These are phyloP conservation scores for Drosophila ogumai DNA, from an alignment of 1,140 invertebrate genomes.

Conservation along the genomic window DNA sequence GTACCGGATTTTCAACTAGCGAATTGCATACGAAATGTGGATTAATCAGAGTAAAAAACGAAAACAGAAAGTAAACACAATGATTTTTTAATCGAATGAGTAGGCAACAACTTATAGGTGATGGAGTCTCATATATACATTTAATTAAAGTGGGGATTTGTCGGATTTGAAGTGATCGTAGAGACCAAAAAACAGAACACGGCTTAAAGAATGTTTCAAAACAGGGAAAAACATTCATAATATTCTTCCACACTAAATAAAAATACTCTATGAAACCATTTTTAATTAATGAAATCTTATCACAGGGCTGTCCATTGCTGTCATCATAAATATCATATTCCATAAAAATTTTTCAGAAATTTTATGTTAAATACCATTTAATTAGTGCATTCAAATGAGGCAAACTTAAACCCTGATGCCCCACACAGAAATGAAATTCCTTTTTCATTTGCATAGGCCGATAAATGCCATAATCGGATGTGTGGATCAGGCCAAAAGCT, in stretches of 20 bases:
- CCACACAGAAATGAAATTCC: constrained; percentile 3
- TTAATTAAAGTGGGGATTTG: not conserved
- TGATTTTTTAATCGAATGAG: constrained; percentile 18
- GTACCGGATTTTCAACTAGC: constrained; percentile 46
- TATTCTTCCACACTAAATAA: too few species aligned
- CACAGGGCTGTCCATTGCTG: not conserved
- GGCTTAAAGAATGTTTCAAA: not conserved
- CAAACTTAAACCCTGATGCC: constrained; percentile 24
- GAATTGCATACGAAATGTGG: constrained; percentile 48
- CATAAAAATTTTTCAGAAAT: not conserved
- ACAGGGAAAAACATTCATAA: not conserved
- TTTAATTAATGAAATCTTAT: not conserved
- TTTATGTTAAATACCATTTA: constrained; percentile 40
- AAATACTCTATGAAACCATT: too few species aligned
- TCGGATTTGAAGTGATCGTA: not conserved
- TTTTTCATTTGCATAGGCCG: constrained; percentile 47
- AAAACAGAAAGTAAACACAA: constrained; percentile 23
- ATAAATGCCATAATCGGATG: constrained; percentile 52
- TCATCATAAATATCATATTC: constrained; percentile 1
- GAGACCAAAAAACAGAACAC: not conserved
- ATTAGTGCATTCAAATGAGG: constrained; percentile 53
- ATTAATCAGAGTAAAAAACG: constrained; percentile 31
- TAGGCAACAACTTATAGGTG: not conserved
- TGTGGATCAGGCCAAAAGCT: constrained; percentile 13
- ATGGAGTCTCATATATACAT: not conserved